Conservation (phyloP, 2,113 vertebrate genomes). For the Oenanthe melanoleuca region DNA sequence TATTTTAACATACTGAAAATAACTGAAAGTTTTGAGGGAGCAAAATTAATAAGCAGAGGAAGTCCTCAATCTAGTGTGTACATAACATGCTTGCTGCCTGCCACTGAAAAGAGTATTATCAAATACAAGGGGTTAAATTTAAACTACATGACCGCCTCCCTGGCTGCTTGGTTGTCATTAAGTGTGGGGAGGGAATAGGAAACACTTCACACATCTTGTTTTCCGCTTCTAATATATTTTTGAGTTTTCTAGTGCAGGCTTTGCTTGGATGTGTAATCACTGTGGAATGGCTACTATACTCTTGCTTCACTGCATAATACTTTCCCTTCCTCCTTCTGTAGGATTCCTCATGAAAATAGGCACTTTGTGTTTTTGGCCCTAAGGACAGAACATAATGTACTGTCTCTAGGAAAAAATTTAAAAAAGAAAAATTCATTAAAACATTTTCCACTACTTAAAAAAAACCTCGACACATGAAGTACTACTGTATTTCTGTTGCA, state of each 20-base stretch:
- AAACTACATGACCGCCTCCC: background rate
- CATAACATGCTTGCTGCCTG: background rate
- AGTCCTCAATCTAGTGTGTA: background rate
- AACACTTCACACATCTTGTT: conserved; percentile 64
- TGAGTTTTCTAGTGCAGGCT: conserved; percentile 22
- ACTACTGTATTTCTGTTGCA: conserved; percentile 51
- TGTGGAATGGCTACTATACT: conserved; percentile 73
- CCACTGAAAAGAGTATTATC: background rate
- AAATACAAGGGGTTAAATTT: conserved; percentile 34
- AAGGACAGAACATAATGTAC: conserved; percentile 59
- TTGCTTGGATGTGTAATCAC: conserved; percentile 63
- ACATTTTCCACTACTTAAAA: conserved; percentile 44
- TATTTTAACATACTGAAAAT: conserved; percentile 26
- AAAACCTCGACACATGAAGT: background rate
- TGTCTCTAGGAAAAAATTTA: conserved; percentile 27
- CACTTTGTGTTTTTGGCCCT: conserved; percentile 53
- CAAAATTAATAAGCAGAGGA: conserved; percentile 48
- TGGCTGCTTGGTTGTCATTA: conserved; percentile 8
- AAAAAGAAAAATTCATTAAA: conserved; percentile 7
- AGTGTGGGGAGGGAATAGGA: conserved; percentile 33
- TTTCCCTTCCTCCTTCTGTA: conserved; percentile 68
- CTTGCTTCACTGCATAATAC: conserved; percentile 57
- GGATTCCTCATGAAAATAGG: conserved; percentile 65
- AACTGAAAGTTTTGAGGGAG: background rate
- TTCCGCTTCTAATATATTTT: conserved; percentile 55